Evolutionary conservation across 2,113 vertebrate genomes (phyloP).

Genomic region (Tenrec ecaudatus): DNA sequence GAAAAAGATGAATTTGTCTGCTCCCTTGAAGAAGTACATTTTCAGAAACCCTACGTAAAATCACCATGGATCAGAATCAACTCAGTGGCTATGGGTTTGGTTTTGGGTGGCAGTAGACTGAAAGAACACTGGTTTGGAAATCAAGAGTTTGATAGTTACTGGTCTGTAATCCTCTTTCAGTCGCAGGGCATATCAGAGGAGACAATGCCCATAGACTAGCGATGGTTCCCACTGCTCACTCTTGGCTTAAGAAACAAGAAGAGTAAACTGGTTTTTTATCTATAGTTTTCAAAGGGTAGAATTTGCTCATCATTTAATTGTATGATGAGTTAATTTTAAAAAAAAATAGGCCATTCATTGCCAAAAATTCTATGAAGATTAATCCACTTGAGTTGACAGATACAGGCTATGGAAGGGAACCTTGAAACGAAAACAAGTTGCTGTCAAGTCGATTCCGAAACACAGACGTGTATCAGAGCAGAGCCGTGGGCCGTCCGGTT

Average conservation of each 20-base stretch:
- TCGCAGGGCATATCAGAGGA: no score
- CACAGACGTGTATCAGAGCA: not conserved
- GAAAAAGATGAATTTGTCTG: no score
- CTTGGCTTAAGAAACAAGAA: no score
- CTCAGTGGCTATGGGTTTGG: no score
- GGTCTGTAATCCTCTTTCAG: no score
- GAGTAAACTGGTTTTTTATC: no score
- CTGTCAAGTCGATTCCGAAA: not conserved
- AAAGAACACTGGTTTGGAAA: constrained; percentile 4
- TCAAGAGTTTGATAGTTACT: not conserved
- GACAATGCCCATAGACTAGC: no score
- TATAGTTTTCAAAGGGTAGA: not conserved
- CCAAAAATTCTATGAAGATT: not conserved
- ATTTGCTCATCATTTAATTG: constrained; percentile 37
- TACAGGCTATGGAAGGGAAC: not conserved
- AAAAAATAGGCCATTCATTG: not conserved
- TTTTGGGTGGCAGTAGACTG: not conserved
- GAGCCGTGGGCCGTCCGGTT: not conserved
- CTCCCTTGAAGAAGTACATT: no score
- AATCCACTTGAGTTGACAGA: constrained; percentile 21
- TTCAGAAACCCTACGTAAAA: no score
- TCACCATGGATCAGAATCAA: no score
- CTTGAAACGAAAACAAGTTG: not conserved
- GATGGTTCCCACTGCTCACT: not conserved
- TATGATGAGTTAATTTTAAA: not conserved